phyloP scores from a whole-genome alignment of 92 coral and sea anemone genomes.

The Zoanthus gigantus region DNA sequence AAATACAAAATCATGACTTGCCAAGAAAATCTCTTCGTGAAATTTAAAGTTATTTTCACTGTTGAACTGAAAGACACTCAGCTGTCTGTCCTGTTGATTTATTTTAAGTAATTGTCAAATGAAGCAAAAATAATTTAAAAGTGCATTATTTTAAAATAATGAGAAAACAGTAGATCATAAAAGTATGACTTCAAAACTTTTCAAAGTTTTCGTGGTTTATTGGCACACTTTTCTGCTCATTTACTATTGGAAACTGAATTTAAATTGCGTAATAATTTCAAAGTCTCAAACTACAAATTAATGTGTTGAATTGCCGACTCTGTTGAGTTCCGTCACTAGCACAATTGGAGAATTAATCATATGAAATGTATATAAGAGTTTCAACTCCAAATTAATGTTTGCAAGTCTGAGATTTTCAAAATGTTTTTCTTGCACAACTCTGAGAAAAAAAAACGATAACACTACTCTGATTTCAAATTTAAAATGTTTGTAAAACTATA shows the following conservation, averaged over 20 bases:
- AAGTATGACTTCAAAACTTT: neutral
- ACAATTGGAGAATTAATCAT: conserved; percentile 1
- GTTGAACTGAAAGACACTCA: conserved; percentile 5
- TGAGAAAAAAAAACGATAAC: neutral
- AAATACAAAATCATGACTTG: conserved; percentile 4
- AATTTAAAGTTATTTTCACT: conserved; percentile 10
- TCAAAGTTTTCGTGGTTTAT: conserved; percentile 4
- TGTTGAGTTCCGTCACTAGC: neutral
- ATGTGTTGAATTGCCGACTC: neutral
- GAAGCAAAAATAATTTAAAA: neutral
- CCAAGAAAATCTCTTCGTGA: neutral
- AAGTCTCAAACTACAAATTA: neutral
- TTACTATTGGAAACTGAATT: conserved; percentile 15
- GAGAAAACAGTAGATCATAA: conserved; percentile 2
- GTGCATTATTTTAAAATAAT: neutral
- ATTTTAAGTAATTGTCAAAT: neutral
- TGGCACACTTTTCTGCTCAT: neutral
- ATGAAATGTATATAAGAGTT: neutral
- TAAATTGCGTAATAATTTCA: neutral
- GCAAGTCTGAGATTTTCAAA: neutral
- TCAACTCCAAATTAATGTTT: conserved; percentile 4
- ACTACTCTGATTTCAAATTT: neutral
- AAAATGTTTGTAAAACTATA: neutral
- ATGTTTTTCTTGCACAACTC: conserved; percentile 9
- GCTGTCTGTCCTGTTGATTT: neutral